phyloP scores from a whole-genome alignment of 2,797 vertebrate genomes.

The Melanotaenia parkinsoni region DNA sequence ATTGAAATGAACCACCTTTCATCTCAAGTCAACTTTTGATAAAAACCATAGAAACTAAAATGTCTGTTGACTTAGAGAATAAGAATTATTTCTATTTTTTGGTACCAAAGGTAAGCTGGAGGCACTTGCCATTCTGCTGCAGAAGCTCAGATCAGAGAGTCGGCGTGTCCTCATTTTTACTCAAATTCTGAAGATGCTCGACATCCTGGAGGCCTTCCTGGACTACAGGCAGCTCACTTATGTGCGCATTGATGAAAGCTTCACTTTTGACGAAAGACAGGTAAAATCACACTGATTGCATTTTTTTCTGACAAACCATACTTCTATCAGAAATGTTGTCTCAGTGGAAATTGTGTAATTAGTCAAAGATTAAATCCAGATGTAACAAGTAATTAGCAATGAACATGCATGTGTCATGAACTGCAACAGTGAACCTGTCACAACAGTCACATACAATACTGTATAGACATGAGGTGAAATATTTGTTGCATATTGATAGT shows the following conservation, averaged over 20 bases:
- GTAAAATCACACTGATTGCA: constrained; percentile 67
- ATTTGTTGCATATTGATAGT: background rate
- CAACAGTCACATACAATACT: background rate
- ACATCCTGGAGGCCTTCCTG: constrained; percentile 91
- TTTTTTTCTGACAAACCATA: background rate
- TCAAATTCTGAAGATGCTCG: constrained; percentile 89
- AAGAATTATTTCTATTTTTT: constrained; percentile 8
- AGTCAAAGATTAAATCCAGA: too few species aligned
- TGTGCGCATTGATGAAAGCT: constrained; percentile 92
- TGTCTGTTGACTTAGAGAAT: background rate
- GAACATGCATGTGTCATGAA: too few species aligned
- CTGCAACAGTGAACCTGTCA: background rate
- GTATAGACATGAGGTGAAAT: background rate
- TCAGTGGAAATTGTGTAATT: background rate
- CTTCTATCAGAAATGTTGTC: background rate
- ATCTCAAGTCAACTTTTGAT: background rate
- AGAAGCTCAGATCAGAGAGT: constrained; percentile 92
- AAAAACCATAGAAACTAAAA: constrained; percentile 1
- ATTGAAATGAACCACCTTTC: background rate
- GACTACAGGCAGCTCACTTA: constrained; percentile 92
- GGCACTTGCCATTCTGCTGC: constrained; percentile 92
- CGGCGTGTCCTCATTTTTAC: constrained; percentile 94
- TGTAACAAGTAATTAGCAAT: background rate
- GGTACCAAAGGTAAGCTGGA: constrained; percentile 91
- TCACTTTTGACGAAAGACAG: constrained; percentile 90